A percentile compares a stretch with the other conserved stretches of the same genome.
These are phyloP conservation scores for Gallinago solitaria DNA, from an alignment of 2,797 vertebrate species.

Conservation along the genomic window DNA sequence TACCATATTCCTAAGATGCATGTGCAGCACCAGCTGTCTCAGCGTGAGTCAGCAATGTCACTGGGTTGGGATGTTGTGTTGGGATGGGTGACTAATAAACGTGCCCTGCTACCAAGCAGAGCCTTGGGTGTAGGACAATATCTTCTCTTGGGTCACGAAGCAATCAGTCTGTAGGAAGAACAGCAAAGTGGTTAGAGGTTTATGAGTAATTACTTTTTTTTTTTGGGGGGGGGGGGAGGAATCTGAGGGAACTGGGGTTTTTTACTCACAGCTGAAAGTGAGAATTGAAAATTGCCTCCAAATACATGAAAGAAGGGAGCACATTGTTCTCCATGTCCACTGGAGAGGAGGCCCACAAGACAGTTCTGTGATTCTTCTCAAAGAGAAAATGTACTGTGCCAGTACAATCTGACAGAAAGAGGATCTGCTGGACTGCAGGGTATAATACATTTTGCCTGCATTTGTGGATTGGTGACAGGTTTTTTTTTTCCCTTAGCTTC, in stretches of 20 bases:
- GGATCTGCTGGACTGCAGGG: neutral
- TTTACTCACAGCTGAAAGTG: constrained; percentile 2
- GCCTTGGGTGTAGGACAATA: neutral
- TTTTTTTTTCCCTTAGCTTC: neutral
- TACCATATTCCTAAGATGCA: rapidly evolving
- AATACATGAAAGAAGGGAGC: neutral
- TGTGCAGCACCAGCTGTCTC: neutral
- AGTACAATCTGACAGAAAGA: neutral
- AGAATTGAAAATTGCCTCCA: neutral
- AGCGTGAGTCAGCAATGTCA: neutral
- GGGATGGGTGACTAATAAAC: neutral
- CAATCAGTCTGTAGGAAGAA: neutral
- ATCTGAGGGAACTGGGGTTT: neutral
- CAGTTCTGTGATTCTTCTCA: neutral
- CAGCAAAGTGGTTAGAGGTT: neutral
- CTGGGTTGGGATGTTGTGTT: neutral
- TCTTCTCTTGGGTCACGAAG: neutral
- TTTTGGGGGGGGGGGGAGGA: rapidly evolving
- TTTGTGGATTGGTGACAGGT: neutral
- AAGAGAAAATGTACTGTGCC: neutral
- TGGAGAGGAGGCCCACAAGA: neutral
- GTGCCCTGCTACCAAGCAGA: neutral
- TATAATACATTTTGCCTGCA: neutral
- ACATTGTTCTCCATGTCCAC: neutral
- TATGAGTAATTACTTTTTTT: neutral